Evolutionary conservation across 2,113 vertebrate genomes (phyloP).

Genomic region (Beaufortia kweichowensis): DNA sequence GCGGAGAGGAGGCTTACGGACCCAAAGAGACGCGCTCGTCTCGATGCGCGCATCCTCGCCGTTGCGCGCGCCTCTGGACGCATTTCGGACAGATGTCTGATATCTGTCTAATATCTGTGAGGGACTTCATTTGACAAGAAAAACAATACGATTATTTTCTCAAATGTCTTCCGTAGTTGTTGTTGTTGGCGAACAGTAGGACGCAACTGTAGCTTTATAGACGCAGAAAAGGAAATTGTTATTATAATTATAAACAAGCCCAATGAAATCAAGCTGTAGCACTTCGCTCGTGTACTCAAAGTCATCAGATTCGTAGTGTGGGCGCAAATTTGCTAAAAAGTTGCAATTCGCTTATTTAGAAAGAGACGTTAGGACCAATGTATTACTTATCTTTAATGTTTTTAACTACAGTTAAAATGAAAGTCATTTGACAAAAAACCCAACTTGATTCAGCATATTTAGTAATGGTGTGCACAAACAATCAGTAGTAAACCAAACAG

Average conservation of each 20-base stretch:
- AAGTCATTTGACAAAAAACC: constrained; percentile 38
- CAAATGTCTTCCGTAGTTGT: constrained; percentile 64
- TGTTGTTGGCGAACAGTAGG: constrained; percentile 28
- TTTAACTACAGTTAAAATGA: constrained; percentile 36
- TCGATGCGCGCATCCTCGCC: constrained; percentile 50
- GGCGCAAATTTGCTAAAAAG: constrained; percentile 12
- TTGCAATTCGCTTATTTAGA: constrained; percentile 40
- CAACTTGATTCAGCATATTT: background rate
- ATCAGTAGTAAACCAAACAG: background rate
- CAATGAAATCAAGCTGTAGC: constrained; percentile 53
- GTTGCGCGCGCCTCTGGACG: constrained; percentile 49
- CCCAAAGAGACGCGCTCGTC: constrained; percentile 40
- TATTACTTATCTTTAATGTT: background rate
- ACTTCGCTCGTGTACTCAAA: constrained; percentile 64
- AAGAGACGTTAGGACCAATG: constrained; percentile 47
- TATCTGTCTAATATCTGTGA: too few species aligned
- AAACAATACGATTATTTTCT: constrained; percentile 17
- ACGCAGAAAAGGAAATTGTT: background rate
- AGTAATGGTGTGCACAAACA: constrained; percentile 4
- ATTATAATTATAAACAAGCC: constrained; percentile 28
- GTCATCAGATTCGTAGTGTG: constrained; percentile 51
- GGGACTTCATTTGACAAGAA: constrained; percentile 45
- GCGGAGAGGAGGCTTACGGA: constrained; percentile 12
- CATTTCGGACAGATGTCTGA: constrained; percentile 47
- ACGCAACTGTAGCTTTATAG: constrained; percentile 16